A percentile compares a stretch with the other conserved stretches of the same genome.
Evolutionary conservation across 1,140 invertebrate genomes (phyloP).

Genomic region (Muscidifurax raptorellus): DNA sequence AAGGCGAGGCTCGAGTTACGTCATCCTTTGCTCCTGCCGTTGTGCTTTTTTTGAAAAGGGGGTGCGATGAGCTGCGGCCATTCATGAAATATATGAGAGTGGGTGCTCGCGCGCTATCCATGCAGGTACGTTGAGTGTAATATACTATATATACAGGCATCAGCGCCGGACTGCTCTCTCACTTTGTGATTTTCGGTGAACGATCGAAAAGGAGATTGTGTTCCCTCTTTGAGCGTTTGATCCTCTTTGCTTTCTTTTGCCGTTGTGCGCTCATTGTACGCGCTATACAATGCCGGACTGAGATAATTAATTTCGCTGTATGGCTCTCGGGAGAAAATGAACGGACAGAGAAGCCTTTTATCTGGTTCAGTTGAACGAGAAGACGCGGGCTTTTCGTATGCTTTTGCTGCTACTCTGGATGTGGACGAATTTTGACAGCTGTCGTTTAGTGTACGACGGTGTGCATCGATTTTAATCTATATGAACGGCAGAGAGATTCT

Average conservation of each 20-base stretch:
- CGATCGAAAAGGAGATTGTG: constrained; percentile 29
- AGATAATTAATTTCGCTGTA: constrained; percentile 37
- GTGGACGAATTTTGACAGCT: background rate
- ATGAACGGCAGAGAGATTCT: background rate
- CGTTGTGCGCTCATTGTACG: background rate
- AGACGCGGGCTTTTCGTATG: background rate
- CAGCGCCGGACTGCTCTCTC: background rate
- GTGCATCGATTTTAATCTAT: background rate
- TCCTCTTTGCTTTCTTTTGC: constrained; percentile 21
- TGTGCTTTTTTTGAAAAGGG: constrained; percentile 62
- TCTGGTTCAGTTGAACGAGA: background rate
- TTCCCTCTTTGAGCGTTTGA: background rate
- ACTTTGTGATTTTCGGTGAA: constrained; percentile 49
- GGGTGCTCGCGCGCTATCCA: background rate
- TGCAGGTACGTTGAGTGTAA: background rate
- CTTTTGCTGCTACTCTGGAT: background rate
- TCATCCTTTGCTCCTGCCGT: constrained; percentile 60
- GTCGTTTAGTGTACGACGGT: background rate
- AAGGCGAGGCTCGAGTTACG: constrained; percentile 67
- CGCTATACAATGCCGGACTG: background rate
- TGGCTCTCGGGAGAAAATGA: background rate
- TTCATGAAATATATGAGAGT: background rate
- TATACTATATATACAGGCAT: no score
- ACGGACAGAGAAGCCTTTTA: background rate
- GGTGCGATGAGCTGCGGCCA: constrained; percentile 18